A percentile compares a stretch with the other conserved stretches of the same genome.
These are phyloP conservation scores for Euphydryas editha DNA, from an alignment of 2,888 invertebrate species.

Conservation along the genomic window DNA sequence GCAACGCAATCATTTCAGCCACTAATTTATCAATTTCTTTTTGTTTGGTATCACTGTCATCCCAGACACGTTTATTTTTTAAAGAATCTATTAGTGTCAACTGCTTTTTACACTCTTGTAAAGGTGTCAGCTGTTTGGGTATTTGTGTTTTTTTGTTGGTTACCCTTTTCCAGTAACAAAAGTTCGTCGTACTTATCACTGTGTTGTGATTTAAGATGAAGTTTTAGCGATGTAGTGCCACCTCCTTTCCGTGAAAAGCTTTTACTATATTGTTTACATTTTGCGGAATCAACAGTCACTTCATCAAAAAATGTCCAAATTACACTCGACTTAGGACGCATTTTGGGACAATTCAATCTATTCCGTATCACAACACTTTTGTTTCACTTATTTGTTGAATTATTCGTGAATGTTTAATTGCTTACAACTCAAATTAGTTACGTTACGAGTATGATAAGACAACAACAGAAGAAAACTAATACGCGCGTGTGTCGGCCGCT, in stretches of 20 bases:
- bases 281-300: conserved; percentile 25
- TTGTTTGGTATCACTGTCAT: conserved; percentile 28
- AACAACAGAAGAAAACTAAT: conserved; percentile 10
- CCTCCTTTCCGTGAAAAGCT: conserved; percentile 25
- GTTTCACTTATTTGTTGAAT: too few species aligned
- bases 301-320: conserved; percentile 21
- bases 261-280: conserved; percentile 34
- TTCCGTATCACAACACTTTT: too few species aligned
- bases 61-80: conserved; percentile 29
- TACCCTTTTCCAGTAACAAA: conserved; percentile 4
- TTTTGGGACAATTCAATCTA: conserved; percentile 12
- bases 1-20: conserved; percentile 33
- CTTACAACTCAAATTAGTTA: too few species aligned
- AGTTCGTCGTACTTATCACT: conserved; percentile 27
- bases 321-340: conserved; percentile 28
- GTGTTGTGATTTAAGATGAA: conserved; percentile 33
- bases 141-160: conserved; percentile 14
- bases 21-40: conserved; percentile 33
- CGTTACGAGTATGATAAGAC: too few species aligned
- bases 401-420: too few species aligned
- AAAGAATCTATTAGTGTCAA: conserved; percentile 32
- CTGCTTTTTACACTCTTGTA: conserved; percentile 34
- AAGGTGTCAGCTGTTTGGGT: conserved; percentile 29
- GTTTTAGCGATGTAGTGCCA: conserved; percentile 33
- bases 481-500: conserved; percentile 12